phyloP scores from a whole-genome alignment of 2,113 vertebrate genomes.

The Petrocephalus zakoni region DNA sequence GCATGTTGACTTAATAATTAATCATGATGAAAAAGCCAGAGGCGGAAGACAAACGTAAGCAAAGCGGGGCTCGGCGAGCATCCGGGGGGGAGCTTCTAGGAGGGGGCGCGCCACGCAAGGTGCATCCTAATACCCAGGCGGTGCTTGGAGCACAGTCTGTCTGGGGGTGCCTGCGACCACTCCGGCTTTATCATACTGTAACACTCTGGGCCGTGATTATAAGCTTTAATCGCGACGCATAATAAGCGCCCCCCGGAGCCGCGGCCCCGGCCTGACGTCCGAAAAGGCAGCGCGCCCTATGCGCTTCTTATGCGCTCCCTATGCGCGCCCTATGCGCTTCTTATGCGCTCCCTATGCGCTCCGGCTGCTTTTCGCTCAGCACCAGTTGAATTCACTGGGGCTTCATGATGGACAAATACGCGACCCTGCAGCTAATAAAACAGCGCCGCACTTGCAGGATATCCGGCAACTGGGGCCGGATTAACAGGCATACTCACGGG shows the following conservation, averaged over 20 bases:
- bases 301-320: neutral
- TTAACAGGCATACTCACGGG: constrained; percentile 13
- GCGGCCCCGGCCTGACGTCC: neutral
- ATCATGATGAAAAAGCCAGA: neutral
- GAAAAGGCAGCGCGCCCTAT: no score
- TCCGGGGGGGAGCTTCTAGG: neutral
- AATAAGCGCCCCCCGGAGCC: neutral
- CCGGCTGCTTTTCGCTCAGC: neutral
- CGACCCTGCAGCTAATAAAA: constrained; percentile 14
- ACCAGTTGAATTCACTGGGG: constrained; percentile 27
- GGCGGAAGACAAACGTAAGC: neutral
- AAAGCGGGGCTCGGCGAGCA: neutral
- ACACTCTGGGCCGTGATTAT: neutral
- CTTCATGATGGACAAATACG: constrained; percentile 4
- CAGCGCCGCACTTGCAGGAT: neutral
- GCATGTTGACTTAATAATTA: neutral
- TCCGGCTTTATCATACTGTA: neutral
- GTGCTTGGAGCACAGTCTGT: neutral
- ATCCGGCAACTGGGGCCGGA: neutral
- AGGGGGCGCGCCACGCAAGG: neutral
- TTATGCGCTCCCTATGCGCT: neutral
- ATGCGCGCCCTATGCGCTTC: neutral
- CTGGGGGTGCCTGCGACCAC: neutral
- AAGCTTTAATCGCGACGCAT: neutral
- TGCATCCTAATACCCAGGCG: neutral